Evolutionary conservation across 2,888 invertebrate genomes (phyloP), one percentile per base, ranked within the genome.

Genomic region (Machimus rusticus): DNA sequence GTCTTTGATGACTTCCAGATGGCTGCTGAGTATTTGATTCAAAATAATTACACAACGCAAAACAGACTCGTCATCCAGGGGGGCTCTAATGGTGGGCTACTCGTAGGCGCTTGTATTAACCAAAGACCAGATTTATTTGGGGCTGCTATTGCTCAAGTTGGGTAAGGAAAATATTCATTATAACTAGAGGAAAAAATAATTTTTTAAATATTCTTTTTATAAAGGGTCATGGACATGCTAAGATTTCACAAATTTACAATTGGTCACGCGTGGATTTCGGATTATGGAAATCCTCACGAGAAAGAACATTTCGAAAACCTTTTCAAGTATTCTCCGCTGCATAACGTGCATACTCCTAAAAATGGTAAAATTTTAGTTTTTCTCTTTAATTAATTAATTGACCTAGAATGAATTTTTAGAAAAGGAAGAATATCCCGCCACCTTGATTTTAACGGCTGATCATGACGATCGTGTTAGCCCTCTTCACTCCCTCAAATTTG

Each of bases 381-480:
- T 2, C n/a, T 74, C 55, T 19, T 43, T 19, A 14, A 81, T 74
- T 19, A 14, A 81, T 74, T 46, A 6, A 6, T 0, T 51, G 43
- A 12, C 3, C 14, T 43, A 46, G 16, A 51, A 51, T 28, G 28
- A 2, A 82, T 57, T 37, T 86, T 78, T 77, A 92, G 92, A 91
- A 28, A 92, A 92, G 8, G 92, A 92, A 12, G 95, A 98, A 93
- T 99, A 99, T 94, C 99, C 99, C 6, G 96, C 99, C 23, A 96
- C 96, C 28, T 93, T 99, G 89, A 94, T 99, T 88, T 93, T 98
- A 90, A 99, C 99, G n/a, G 99, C 98, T 28, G 99, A 99, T 94
- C 99, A 99, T 93, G 99, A 99, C 93, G 99, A 99, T 94, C 95
- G 99, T 90, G 99, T 99, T 89, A 99, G 99, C 89, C 99, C 99